Base-by-base conservation (phyloP, 2,888 invertebrate species). In the Holacanthella duospinosa region DNA sequence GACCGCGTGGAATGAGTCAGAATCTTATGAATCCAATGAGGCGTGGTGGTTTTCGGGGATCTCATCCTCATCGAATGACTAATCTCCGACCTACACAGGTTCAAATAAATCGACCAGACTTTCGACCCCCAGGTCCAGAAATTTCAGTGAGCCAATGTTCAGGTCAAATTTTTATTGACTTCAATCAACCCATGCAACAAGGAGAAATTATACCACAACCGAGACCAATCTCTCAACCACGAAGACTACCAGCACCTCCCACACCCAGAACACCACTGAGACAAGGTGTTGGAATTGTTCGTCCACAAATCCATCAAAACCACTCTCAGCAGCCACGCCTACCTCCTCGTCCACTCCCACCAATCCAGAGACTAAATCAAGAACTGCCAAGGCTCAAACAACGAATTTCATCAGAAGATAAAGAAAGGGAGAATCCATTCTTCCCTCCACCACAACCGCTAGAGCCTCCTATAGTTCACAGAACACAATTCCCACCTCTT, bases 251-350 rank as follows among this genome's bases (percentile, higher is more conserved):
- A n/a, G 26, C 21, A 9, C 55, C 55, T 16, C 6, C 43, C 3
- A 4, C 59, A n/a, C 28, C 28, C 2, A 57, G n/a, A 27, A n/a
- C 29, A 29, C 36, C 36, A 12, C 36, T 12, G 16, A 36, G 16
- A 16, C 48, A 48, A 48, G 48, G 48, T 9, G 48, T 48, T n/a
- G 48, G 48, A 48, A 48, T 27, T 60, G 60, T 53, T n/a, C 60
- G 27, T 27, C 62, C 60, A 16, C 55, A 62, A 24, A 43, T 64
- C 29, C 62, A 60, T 16, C 60, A 58, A 9, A 57, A 56, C 48
- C 64, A 21, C 28, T 58, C 63, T 24, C 59, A 62, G 26, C 66
- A 64, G n/a, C 44, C 36, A 16, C 9, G 9, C 6, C 9, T 6
- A n/a, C 21, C 48, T n/a, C 48, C 48, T n/a, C 12, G 21, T 4